Conservation (phyloP, 2,797 vertebrate species). For the Smutsia temminckii region DNA sequence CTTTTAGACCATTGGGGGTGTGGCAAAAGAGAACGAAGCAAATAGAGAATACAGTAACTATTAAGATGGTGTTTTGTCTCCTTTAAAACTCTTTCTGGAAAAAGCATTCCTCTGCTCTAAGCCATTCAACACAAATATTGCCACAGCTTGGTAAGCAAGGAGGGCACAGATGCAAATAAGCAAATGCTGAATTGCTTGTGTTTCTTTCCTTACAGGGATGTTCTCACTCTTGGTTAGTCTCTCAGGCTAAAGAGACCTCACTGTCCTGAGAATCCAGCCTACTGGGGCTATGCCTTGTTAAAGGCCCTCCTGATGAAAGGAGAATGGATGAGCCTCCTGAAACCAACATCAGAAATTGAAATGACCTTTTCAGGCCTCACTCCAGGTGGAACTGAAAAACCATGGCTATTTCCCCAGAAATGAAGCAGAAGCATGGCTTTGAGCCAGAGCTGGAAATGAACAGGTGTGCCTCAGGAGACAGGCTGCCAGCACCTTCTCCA, state of each 20-base stretch:
- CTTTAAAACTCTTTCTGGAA: constrained; percentile 35
- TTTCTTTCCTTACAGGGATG: constrained; percentile 44
- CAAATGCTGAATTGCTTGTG: constrained; percentile 49
- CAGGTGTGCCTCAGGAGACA: constrained; percentile 52
- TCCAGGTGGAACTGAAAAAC: background rate
- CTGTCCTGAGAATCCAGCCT: constrained; percentile 2
- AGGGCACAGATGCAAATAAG: constrained; percentile 20
- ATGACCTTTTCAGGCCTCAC: background rate
- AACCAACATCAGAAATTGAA: constrained; percentile 48
- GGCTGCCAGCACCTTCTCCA: constrained; percentile 1
- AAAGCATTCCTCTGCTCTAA: constrained; percentile 52
- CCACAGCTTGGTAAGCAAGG: constrained; percentile 48
- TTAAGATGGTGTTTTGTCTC: background rate
- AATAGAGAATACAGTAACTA: background rate
- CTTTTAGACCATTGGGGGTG: background rate
- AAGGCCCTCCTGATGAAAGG: background rate
- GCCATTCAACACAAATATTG: constrained; percentile 36
- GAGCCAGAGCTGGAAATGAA: constrained; percentile 32
- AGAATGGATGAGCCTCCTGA: background rate
- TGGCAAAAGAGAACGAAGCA: background rate
- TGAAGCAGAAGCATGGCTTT: constrained; percentile 23
- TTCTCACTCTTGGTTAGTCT: constrained; percentile 47
- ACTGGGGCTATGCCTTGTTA: background rate
- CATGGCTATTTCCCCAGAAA: constrained; percentile 3
- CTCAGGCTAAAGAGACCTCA: constrained; percentile 23